Conservation (phyloP, 1,140 invertebrate species). For the Conus ventricosus region DNA sequence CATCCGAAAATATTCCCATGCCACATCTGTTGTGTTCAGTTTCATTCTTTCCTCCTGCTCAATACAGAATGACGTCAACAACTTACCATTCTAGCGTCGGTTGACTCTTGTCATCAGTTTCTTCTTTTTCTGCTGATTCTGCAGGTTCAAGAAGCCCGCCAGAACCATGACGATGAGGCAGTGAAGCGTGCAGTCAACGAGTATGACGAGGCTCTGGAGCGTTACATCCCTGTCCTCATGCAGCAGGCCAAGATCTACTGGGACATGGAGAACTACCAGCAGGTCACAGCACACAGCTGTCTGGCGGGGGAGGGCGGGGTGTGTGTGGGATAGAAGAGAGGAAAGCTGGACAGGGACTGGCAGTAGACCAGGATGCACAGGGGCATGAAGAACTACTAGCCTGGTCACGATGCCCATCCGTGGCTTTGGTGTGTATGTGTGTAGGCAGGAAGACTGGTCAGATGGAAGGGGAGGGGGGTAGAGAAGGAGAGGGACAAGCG, state of each 20-base stretch:
- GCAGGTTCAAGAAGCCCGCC: slow-evolving; percentile 86
- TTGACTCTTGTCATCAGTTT: slow-evolving; percentile 12
- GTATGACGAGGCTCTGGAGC: slow-evolving; percentile 93
- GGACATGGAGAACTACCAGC: slow-evolving; percentile 96
- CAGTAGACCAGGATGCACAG: too few species aligned
- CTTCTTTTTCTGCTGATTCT: slow-evolving; percentile 30
- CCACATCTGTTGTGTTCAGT: not conserved
- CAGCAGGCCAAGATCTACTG: slow-evolving; percentile 99
- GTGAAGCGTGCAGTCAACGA: slow-evolving; percentile 93
- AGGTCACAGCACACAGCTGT: slow-evolving; percentile 70
- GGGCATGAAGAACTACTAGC: too few species aligned
- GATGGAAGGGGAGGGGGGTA: too few species aligned
- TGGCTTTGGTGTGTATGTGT: too few species aligned
- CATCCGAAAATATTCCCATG: too few species aligned
- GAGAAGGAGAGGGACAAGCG: too few species aligned
- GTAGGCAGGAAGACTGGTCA: too few species aligned
- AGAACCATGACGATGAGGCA: slow-evolving; percentile 90
- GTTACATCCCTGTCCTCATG: slow-evolving; percentile 95
- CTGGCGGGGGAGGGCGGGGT: too few species aligned
- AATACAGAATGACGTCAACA: not conserved
- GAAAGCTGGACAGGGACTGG: too few species aligned
- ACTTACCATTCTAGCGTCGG: not conserved
- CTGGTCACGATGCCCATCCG: too few species aligned
- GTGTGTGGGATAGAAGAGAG: too few species aligned
- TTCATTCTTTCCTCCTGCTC: not conserved